Percentiles rank a stretch among this genome's conserved stretches.
Conservation (phyloP, 2,797 vertebrate species). For the Euthynnus affinis region DNA sequence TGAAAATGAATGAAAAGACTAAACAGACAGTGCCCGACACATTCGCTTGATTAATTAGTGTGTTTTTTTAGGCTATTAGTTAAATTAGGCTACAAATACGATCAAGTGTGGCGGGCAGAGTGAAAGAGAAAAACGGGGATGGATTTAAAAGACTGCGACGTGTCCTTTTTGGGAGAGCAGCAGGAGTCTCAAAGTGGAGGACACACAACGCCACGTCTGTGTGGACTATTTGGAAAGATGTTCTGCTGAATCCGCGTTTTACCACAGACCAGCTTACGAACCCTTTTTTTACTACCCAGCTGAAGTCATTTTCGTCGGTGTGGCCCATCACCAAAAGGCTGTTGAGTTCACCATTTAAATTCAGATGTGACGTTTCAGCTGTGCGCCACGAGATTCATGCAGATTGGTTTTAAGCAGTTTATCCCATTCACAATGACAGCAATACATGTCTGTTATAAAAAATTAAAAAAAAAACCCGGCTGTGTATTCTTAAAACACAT, state of each 20-base stretch:
- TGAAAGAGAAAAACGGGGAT: constrained; percentile 55
- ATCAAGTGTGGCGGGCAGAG: constrained; percentile 53
- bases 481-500: background rate
- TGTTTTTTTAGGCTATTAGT: constrained; percentile 5
- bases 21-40: background rate
- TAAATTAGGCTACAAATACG: constrained; percentile 8
- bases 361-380: constrained; percentile 18
- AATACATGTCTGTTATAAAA: background rate
- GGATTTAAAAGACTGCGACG: constrained; percentile 56
- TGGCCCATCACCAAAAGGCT: constrained; percentile 44
- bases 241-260: constrained; percentile 70
- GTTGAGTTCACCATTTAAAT: constrained; percentile 43
- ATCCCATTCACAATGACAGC: too few species aligned
- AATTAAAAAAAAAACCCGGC: too few species aligned
- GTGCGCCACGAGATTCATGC: background rate
- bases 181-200: constrained; percentile 9
- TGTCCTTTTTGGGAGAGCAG: constrained; percentile 65
- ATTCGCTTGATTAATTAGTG: background rate
- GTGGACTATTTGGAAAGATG: constrained; percentile 37
- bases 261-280: constrained; percentile 17
- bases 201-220: constrained; percentile 66
- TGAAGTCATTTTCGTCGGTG: constrained; percentile 45
- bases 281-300: constrained; percentile 25
- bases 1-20: background rate
- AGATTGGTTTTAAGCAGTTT: background rate